Base-by-base conservation (phyloP, 2,888 invertebrate species). In the Lepidochrysops patricia region DNA sequence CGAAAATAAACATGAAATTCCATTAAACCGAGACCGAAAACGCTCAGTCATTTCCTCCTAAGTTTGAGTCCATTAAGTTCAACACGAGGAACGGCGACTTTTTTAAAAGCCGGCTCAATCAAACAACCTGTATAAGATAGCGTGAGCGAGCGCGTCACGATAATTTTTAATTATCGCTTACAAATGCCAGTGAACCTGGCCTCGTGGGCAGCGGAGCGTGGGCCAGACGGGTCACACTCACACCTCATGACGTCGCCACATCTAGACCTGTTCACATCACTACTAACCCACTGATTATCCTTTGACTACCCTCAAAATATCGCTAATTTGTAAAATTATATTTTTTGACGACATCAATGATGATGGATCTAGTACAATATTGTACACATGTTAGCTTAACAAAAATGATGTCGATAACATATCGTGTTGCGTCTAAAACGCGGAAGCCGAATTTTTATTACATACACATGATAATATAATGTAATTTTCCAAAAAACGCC, bases 181-280 rank as follows among this genome's bases (percentile, higher is more conserved):
- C 83, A 86, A 88, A 88, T 89, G 89, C 88, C 88, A 88, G 84
- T 89, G 88, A 89, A 88, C 88, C 87, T 89, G 88, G 88, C 83
- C 85, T 84, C 79, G 75, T 77, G 75, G 77, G 78, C 73, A 79
- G 73, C 73, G 74, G 70, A 71, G 67, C 72, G 71, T 71, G 71
- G 68, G 74, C 75, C 74, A 75, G 78, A 75, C 84, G 80, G 87
- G 87, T 86, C 85, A 82, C 79, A 83, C 79, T 80, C 78, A 80
- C 81, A 82, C 80, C 82, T 79, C 5, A 29, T 9, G 29, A 29
- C 29, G 9, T 29, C 9, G 9, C 7, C 29, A 43, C 43, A 43
- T 43, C 43, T 43, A 43, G 19, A 3, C 43, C 7, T 43, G 9
- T 9, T 19, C 19, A 23, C 43, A 4, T 9, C 4, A 43, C 43